Conservation (phyloP, 2,797 vertebrate genomes). For the Gymnodraco acuticeps region DNA sequence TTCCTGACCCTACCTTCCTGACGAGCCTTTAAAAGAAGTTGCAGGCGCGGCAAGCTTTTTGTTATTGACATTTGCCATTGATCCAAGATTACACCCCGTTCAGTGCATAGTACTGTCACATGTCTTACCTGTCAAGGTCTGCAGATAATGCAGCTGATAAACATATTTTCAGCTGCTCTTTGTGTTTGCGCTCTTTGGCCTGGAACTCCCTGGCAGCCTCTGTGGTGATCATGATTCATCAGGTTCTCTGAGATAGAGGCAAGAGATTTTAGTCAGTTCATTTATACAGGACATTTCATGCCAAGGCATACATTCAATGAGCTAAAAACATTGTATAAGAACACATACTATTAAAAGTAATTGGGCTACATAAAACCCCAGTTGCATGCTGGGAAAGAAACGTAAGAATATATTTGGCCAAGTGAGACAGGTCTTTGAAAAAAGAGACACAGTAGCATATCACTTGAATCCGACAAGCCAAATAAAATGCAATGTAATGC, state of each 20-base stretch:
- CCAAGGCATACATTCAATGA: no score
- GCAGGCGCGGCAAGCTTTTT: not conserved
- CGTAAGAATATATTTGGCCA: not conserved
- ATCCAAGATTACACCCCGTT: conserved; percentile 1
- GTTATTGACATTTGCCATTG: not conserved
- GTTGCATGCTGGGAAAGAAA: not conserved
- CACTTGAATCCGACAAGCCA: not conserved
- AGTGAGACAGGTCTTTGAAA: not conserved
- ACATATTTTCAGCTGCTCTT: conserved; percentile 84
- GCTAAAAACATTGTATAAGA: no score
- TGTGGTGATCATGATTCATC: conserved; percentile 66
- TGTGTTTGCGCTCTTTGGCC: conserved; percentile 76
- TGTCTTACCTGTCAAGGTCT: conserved; percentile 79
- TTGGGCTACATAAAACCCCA: not conserved
- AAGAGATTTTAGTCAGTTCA: not conserved
- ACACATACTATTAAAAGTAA: no score
- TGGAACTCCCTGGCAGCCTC: conserved; percentile 74
- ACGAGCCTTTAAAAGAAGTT: not conserved
- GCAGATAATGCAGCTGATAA: conserved; percentile 85
- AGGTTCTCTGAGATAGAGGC: conserved; percentile 10
- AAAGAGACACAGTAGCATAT: not conserved
- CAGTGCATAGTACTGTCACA: not conserved
- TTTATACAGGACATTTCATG: no score
- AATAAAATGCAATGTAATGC: not conserved
- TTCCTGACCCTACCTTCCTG: not conserved